phyloP scores from a whole-genome alignment of 2,797 vertebrate genomes.

The Streptopelia turtur region DNA sequence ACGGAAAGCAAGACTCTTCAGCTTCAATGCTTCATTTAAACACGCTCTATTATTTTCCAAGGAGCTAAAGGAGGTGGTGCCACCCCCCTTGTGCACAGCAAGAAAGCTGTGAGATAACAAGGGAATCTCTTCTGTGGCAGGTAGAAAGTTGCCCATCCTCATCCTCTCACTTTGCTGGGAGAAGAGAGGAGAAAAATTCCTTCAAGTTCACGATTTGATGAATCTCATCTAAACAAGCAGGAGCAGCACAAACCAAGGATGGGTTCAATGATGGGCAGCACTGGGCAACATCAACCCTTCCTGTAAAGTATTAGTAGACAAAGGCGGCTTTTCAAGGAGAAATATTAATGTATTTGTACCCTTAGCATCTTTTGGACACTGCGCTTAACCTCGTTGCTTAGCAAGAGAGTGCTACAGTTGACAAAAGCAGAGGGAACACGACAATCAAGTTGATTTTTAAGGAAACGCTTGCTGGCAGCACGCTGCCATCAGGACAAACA shows the following conservation, averaged over 20 bases:
- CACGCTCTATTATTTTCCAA: background rate
- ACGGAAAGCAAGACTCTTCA: background rate
- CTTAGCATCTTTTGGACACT: background rate
- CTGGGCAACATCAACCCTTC: background rate
- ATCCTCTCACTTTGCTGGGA: background rate
- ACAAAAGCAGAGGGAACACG: background rate
- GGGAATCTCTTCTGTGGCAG: background rate
- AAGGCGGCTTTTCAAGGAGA: background rate
- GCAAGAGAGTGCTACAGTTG: background rate
- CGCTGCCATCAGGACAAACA: conserved; percentile 22
- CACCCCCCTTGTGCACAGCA: background rate
- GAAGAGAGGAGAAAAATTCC: background rate
- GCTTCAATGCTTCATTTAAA: background rate
- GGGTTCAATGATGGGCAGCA: accelerated
- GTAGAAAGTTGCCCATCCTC: background rate
- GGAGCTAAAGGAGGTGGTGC: background rate
- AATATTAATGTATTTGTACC: background rate
- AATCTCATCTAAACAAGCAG: background rate
- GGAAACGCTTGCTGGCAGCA: conserved; percentile 32
- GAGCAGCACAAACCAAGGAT: background rate
- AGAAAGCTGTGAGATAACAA: background rate
- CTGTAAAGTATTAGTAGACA: background rate
- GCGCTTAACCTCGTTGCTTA: background rate
- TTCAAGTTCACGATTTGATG: background rate
- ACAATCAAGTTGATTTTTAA: background rate